Percentiles rank a stretch among this genome's conserved stretches.
phyloP scores from a whole-genome alignment of 2,113 vertebrate genomes.

The Hippopotamus amphibius region DNA sequence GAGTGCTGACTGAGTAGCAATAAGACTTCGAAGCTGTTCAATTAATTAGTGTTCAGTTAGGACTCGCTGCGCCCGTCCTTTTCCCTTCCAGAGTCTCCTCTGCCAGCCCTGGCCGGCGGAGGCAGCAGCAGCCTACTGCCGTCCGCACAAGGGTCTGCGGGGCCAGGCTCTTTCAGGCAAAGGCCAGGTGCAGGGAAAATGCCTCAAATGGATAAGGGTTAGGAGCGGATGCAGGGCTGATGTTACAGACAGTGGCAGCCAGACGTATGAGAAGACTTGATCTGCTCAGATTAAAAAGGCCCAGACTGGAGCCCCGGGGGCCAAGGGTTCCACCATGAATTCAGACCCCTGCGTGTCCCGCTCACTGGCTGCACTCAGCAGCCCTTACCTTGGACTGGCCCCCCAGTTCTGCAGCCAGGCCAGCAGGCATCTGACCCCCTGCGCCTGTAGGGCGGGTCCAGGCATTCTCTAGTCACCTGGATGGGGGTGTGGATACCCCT shows the following conservation, averaged over 20 bases:
- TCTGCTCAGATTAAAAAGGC: background rate
- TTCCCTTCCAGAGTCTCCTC: background rate
- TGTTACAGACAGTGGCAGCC: background rate
- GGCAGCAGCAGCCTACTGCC: slow-evolving; percentile 56
- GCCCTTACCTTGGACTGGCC: background rate
- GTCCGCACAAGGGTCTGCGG: background rate
- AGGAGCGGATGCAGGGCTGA: background rate
- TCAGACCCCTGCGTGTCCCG: background rate
- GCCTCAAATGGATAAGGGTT: background rate
- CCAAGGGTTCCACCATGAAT: rapidly evolving
- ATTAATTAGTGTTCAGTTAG: slow-evolving; percentile 50
- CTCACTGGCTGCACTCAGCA: background rate
- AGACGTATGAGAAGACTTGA: background rate
- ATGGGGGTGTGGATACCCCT: background rate
- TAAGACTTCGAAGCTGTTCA: slow-evolving; percentile 64
- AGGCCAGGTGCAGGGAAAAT: background rate
- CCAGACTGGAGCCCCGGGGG: background rate
- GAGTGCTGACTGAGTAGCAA: slow-evolving; percentile 33
- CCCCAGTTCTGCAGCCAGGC: background rate
- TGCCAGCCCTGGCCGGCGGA: slow-evolving; percentile 37
- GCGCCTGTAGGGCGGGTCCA: rapidly evolving
- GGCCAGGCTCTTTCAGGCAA: background rate
- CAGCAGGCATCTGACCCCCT: background rate
- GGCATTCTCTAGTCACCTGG: background rate
- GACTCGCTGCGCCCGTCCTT: background rate